These are phyloP conservation scores for Syngnathus floridae DNA, from an alignment of 2,113 vertebrate species.

Conservation along the genomic window DNA sequence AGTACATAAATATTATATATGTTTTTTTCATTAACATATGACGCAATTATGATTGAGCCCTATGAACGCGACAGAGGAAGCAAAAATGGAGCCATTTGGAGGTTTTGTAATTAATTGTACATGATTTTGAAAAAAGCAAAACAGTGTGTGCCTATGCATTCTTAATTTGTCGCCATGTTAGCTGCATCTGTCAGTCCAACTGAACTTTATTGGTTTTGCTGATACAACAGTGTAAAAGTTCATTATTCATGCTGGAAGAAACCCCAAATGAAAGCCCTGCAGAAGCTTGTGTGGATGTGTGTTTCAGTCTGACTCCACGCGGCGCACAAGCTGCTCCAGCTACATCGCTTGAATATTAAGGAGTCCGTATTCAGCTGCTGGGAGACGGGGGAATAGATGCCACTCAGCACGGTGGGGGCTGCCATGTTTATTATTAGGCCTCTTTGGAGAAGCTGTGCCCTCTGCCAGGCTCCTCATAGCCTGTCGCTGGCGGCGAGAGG, in stretches of 20 bases:
- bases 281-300: constrained; percentile 30
- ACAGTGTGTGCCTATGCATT: neutral
- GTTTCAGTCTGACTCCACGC: constrained; percentile 44
- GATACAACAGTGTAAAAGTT: neutral
- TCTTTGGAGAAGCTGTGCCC: constrained; percentile 38
- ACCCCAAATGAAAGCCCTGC: constrained; percentile 33
- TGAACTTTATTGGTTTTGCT: neutral
- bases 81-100: too few species aligned
- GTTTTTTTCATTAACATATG: too few species aligned
- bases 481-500: constrained; percentile 18
- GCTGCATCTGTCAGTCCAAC: neutral
- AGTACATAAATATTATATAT: too few species aligned
- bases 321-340: constrained; percentile 55
- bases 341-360: constrained; percentile 32
- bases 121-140: neutral
- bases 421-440: constrained; percentile 47
- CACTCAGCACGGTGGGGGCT: constrained; percentile 38
- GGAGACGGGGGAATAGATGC: constrained; percentile 37
- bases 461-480: constrained; percentile 30
- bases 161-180: neutral
- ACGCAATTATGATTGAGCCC: too few species aligned
- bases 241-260: constrained; percentile 35
- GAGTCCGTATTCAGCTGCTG: constrained; percentile 25
- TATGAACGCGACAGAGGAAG: too few species aligned
- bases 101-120: neutral